Evolutionary conservation across 2,113 vertebrate genomes (phyloP).

Genomic region (Cricetomys ansorgei): DNA sequence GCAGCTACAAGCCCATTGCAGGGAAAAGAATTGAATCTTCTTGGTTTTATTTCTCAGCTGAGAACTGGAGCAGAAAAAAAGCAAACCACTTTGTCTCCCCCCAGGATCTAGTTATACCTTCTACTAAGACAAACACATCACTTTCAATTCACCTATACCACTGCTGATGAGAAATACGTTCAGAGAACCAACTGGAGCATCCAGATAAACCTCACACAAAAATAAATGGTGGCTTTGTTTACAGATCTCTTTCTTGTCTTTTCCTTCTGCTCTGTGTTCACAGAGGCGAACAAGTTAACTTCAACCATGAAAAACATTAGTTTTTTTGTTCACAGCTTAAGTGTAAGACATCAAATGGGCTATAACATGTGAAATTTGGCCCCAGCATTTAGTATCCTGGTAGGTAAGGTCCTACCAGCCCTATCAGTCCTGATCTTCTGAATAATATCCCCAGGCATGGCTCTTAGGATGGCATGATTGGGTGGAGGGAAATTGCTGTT

Average conservation of each 20-base stretch:
- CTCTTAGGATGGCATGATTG: slow-evolving; percentile 53
- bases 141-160: slow-evolving; percentile 56
- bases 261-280: neutral
- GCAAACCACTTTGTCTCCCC: slow-evolving; percentile 73
- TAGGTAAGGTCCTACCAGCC: neutral
- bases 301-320: slow-evolving; percentile 39
- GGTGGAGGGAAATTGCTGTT: slow-evolving; percentile 67
- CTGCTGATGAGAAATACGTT: slow-evolving; percentile 61
- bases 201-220: slow-evolving; percentile 27
- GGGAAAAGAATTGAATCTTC: slow-evolving; percentile 79
- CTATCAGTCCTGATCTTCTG: slow-evolving; percentile 56
- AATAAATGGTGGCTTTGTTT: slow-evolving; percentile 52
- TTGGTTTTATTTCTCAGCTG: slow-evolving; percentile 79
- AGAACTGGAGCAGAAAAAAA: slow-evolving; percentile 76
- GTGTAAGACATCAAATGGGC: slow-evolving; percentile 55
- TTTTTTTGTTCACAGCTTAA: neutral
- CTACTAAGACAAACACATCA: slow-evolving; percentile 74
- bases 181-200: slow-evolving; percentile 39
- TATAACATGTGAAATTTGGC: slow-evolving; percentile 46
- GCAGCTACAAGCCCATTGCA: slow-evolving; percentile 72
- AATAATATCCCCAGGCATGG: slow-evolving; percentile 44
- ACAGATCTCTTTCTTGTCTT: slow-evolving; percentile 14
- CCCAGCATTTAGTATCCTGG: slow-evolving; percentile 42
- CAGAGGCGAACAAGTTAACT: neutral
- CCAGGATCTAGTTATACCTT: slow-evolving; percentile 68